Conservation (phyloP, 2,113 vertebrate genomes). For the Cynopterus brachyotis region DNA sequence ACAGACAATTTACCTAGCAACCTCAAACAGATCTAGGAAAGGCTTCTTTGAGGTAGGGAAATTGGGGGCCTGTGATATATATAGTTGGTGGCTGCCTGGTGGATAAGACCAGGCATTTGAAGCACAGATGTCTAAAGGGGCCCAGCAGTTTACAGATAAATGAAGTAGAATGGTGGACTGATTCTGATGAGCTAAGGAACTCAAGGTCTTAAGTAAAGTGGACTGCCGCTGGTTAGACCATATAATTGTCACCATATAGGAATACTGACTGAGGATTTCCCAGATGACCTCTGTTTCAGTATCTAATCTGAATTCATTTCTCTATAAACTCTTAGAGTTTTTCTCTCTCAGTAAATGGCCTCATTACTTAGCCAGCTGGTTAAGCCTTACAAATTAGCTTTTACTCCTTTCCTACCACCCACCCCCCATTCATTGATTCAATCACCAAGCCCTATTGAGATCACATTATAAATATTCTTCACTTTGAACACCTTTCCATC, state of each 20-base stretch:
- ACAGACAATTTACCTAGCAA: neutral
- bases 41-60: neutral
- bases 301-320: neutral
- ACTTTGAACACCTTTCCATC: neutral
- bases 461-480: neutral
- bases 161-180: neutral
- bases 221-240: neutral
- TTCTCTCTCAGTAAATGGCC: neutral
- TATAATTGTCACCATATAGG: neutral
- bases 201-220: neutral
- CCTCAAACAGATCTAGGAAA: neutral
- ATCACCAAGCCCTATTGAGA: neutral
- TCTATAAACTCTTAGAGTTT: neutral
- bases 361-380: neutral
- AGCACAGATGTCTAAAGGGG: neutral
- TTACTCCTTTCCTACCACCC: neutral
- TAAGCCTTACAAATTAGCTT: neutral
- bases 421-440: too few species aligned
- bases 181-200: neutral
- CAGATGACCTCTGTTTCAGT: neutral
- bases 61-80: too few species aligned
- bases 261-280: neutral
- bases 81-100: neutral
- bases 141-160: neutral
- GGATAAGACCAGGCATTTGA: neutral